A percentile compares a stretch with the other conserved stretches of the same genome.
Conservation (phyloP, 2,113 vertebrate genomes). For the Corvus moneduloides region DNA sequence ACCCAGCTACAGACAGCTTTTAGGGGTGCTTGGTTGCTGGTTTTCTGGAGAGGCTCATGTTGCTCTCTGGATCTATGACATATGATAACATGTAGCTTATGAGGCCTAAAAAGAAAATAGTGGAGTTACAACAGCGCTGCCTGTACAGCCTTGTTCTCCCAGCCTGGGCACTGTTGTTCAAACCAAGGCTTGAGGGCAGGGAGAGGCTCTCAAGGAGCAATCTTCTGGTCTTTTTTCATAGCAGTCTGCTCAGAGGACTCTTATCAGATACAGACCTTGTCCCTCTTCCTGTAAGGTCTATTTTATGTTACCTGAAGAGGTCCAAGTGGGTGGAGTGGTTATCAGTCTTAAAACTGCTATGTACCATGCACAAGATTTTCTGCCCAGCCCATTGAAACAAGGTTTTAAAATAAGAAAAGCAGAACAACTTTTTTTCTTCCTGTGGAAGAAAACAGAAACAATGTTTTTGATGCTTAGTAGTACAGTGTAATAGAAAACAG, state of each 20-base stretch:
- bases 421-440: not conserved
- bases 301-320: not conserved
- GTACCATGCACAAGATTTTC: not conserved
- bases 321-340: not conserved
- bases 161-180: not conserved
- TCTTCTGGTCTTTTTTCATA: not conserved
- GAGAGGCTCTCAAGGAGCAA: not conserved
- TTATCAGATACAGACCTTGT: not conserved
- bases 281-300: not conserved
- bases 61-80: not conserved
- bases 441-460: not conserved
- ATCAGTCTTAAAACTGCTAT: not conserved
- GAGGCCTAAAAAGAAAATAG: not conserved
- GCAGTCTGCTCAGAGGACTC: not conserved
- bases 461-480: not conserved
- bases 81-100: rapidly evolving
- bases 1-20: not conserved
- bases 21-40: not conserved
- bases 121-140: not conserved
- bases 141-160: not conserved
- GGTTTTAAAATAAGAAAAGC: not conserved
- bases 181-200: not conserved
- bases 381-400: not conserved
- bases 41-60: not conserved
- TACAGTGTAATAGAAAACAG: not conserved